Evolutionary conservation across 2,113 vertebrate genomes (phyloP).

Genomic region (Cathartes aura): DNA sequence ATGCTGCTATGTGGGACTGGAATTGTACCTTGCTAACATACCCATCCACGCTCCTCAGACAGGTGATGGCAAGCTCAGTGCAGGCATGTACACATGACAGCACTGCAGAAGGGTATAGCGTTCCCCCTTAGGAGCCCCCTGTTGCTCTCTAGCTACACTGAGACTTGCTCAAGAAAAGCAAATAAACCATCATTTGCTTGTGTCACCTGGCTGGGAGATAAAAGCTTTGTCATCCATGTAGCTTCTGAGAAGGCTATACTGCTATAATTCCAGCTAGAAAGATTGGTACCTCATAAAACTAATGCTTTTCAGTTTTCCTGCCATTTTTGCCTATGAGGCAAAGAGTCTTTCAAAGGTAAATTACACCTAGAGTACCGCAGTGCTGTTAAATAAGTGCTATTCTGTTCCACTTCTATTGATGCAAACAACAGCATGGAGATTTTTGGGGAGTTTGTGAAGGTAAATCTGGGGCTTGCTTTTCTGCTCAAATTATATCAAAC

Average conservation of each 20-base stretch:
- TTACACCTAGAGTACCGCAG: not conserved
- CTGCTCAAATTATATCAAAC: not conserved
- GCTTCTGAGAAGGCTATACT: not conserved
- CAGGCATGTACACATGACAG: accelerated
- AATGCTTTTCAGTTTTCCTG: not conserved
- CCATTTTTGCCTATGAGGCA: not conserved
- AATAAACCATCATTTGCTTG: not conserved
- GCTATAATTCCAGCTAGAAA: not conserved
- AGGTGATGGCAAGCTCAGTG: not conserved
- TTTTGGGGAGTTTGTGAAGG: not conserved
- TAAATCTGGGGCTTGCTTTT: not conserved
- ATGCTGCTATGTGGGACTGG: not conserved
- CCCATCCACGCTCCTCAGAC: too few relatives aligned
- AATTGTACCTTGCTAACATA: not conserved
- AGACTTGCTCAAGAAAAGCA: not conserved
- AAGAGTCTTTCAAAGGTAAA: not conserved
- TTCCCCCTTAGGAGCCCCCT: not conserved
- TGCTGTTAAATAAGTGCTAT: not conserved
- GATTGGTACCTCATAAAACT: not conserved
- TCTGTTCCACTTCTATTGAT: not conserved
- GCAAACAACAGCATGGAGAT: not conserved
- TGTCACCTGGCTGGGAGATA: not conserved
- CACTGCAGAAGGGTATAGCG: not conserved
- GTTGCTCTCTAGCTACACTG: not conserved
- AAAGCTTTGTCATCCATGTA: not conserved